Percentiles rank a stretch among this genome's conserved stretches.
phyloP scores from a whole-genome alignment of 1,140 invertebrate species.

The Phortica variegata region DNA sequence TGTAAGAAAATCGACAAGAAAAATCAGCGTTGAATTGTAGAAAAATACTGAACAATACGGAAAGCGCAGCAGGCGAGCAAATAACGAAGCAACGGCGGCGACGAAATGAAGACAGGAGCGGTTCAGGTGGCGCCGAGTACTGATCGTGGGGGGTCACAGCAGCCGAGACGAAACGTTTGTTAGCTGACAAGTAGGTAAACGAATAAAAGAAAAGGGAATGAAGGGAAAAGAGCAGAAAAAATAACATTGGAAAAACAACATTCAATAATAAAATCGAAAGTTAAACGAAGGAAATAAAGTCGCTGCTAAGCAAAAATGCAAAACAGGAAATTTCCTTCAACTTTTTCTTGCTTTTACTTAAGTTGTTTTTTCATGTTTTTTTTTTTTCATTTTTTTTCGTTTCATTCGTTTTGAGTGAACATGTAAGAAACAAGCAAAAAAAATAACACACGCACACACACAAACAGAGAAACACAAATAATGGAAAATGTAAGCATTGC shows the following conservation, averaged over 20 bases:
- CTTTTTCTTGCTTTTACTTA: neutral
- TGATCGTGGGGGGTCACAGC: no score
- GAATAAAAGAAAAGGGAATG: conserved; percentile 20
- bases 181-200: no score
- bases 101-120: no score
- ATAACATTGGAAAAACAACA: no score
- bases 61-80: no score
- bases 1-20: no score
- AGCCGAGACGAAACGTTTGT: no score
- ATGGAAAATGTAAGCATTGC: neutral
- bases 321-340: conserved; percentile 39
- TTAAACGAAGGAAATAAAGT: conserved; percentile 42
- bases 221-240: neutral
- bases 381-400: neutral
- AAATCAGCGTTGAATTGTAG: no score
- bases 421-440: neutral
- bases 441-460: neutral
- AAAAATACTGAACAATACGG: no score
- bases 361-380: neutral
- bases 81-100: no score
- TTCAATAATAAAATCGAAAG: conserved; percentile 36
- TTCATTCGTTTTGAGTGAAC: neutral
- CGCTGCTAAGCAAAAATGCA: conserved; percentile 5
- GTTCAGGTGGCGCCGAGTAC: no score
- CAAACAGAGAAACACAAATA: neutral